Evolutionary conservation across 1,140 invertebrate genomes (phyloP).

Genomic region (Streblospio benedicti): DNA sequence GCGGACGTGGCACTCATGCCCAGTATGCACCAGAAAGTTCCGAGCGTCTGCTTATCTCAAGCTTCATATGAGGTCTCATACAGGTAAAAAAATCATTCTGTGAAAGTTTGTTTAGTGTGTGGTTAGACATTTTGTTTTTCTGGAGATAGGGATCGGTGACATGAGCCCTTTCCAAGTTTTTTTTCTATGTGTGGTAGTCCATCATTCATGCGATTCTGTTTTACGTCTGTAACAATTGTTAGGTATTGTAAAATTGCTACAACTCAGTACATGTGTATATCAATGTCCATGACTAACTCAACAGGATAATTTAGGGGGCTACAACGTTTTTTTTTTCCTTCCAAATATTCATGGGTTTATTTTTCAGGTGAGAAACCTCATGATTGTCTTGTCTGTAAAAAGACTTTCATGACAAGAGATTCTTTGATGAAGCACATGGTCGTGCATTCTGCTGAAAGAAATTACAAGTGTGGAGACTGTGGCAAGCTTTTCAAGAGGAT

Average conservation of each 20-base stretch:
- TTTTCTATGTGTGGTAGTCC: no score
- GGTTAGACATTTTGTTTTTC: no score
- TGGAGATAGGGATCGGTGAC: no score
- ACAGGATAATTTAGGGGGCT: no score
- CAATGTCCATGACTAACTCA: no score
- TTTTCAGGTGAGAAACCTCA: slow-evolving; percentile 34
- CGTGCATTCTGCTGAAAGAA: slow-evolving; percentile 34
- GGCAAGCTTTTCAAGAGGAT: slow-evolving; percentile 44
- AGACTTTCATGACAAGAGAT: slow-evolving; percentile 38
- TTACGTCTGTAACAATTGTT: no score
- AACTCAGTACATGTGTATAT: no score
- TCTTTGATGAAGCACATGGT: slow-evolving; percentile 39
- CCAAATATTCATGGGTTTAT: no score
- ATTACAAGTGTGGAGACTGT: slow-evolving; percentile 45
- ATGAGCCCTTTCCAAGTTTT: no score
- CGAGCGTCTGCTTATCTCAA: slow-evolving; percentile 34
- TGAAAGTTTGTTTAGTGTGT: background rate
- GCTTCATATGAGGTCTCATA: slow-evolving; percentile 40
- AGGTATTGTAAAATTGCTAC: no score
- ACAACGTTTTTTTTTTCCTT: no score
- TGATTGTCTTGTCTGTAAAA: slow-evolving; percentile 32
- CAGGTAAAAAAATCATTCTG: slow-evolving; percentile 24
- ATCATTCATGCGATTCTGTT: no score
- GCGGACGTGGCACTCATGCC: slow-evolving; percentile 25
- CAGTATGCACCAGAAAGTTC: slow-evolving; percentile 36